Conservation (phyloP, 2,888 invertebrate species). For the Nebria salina region DNA sequence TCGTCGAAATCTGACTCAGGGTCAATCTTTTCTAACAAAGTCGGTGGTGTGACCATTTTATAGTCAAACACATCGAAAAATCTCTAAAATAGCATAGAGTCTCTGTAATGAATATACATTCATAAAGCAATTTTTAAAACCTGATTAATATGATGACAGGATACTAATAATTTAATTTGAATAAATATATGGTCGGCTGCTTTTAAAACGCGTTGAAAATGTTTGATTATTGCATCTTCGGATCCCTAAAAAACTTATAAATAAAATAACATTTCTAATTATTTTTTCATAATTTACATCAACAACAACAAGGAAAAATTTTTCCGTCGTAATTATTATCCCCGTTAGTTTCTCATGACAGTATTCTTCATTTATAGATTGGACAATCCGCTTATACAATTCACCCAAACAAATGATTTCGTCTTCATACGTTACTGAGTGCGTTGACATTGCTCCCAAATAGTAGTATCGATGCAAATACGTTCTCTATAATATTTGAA, state of each 20-base stretch:
- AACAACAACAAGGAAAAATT: constrained; percentile 51
- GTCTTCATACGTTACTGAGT: neutral
- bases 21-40: constrained; percentile 63
- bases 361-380: constrained; percentile 51
- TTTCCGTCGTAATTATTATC: constrained; percentile 48
- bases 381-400: constrained; percentile 58
- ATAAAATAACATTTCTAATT: neutral
- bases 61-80: constrained; percentile 50
- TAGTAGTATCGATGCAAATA: constrained; percentile 65
- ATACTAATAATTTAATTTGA: constrained; percentile 61
- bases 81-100: constrained; percentile 46
- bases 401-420: neutral
- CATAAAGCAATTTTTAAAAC: too few relatives aligned
- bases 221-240: constrained; percentile 64
- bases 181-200: constrained; percentile 54
- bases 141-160: constrained; percentile 63
- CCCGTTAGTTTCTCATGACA: constrained; percentile 51
- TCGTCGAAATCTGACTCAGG: constrained; percentile 49
- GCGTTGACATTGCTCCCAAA: constrained; percentile 55
- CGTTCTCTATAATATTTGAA: constrained; percentile 60
- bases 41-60: constrained; percentile 61
- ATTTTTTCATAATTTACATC: constrained; percentile 54
- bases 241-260: constrained; percentile 60
- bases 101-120: constrained; percentile 52
- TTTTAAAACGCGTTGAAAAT: constrained; percentile 61